A percentile compares a stretch with the other conserved stretches of the same genome.
These are phyloP conservation scores for Hydrocynus forskahlii DNA, from an alignment of 2,797 vertebrate genomes.

Conservation along the genomic window DNA sequence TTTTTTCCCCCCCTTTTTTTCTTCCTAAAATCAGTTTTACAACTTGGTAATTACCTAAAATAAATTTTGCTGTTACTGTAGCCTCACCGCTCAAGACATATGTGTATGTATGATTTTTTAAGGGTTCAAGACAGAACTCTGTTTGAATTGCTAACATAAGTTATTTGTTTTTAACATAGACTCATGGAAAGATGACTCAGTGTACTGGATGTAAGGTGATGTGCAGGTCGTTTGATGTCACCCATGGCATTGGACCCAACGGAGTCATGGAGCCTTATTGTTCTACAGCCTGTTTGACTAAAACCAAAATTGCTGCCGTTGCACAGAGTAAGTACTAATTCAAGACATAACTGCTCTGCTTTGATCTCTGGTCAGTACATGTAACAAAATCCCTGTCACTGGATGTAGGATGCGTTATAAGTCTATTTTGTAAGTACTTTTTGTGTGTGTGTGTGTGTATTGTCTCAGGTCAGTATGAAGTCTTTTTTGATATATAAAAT, in stretches of 20 bases:
- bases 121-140: neutral
- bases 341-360: neutral
- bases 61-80: no score
- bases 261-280: constrained; percentile 94
- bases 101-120: no score
- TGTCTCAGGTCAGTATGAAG: neutral
- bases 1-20: no score
- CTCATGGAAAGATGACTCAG: constrained; percentile 90
- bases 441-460: no score
- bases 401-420: neutral
- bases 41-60: no score
- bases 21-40: no score
- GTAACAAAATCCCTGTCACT: neutral
- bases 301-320: constrained; percentile 85
- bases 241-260: constrained; percentile 89
- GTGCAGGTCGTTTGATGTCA: constrained; percentile 94
- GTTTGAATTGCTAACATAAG: neutral
- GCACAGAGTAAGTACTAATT: constrained; percentile 71
- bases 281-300: constrained; percentile 94
- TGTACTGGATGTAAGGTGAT: constrained; percentile 93
- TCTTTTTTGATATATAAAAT: neutral
- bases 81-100: no score
- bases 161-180: constrained; percentile 73
- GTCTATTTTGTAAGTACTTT: neutral
- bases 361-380: neutral